Base-by-base conservation (phyloP, 2,797 vertebrate genomes). In the Trematomus bernacchii region DNA sequence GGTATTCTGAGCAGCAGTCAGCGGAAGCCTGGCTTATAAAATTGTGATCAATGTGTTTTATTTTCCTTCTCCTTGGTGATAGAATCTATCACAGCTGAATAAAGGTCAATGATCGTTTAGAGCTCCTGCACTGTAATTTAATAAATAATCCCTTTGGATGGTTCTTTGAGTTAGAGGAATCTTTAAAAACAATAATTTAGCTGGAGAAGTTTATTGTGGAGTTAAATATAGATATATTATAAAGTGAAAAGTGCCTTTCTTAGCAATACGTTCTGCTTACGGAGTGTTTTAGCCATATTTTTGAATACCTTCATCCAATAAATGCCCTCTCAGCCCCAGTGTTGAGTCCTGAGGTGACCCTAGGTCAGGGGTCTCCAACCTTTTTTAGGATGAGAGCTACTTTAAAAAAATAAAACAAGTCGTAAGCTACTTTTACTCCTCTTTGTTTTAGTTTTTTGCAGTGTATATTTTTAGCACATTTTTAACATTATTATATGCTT, bases 41-140 rank as follows among this genome's bases (percentile, higher is more conserved):
- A 62, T 23, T 61, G 65, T 59, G 11, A 74, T 82, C 66, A 44
- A 53, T 73, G 52, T 66, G 42, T 70, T 77, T 66, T 72, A 51
- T 64, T 64, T 77, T 62, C 50, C 27, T 40, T 52, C 53, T 66
- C 51, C 1, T 55, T 48, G 21, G 37, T 52, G 53, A 75, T 23
- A 6, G n/a, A 75, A 57, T 75, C 5, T 53, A 59, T 73, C 44
- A 30, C 4, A 2, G 51, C 21, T 64, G 48, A 61, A 40, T 52
- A 8, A 40, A 63, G 33, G 47, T n/a, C 43, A 67, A 47, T 19
- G 12, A 60, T 48, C n/a, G 40, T 51, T 64, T 27, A 52, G 12
- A 3, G 4, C 52, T 61, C 37, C 18, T 16, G 15, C 51, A 63
- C 0, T 74, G 13, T 50, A 58, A 70, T 59, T 40, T 44, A 67